Conservation (phyloP, 1,140 invertebrate species). For the Acarapis woodi region DNA sequence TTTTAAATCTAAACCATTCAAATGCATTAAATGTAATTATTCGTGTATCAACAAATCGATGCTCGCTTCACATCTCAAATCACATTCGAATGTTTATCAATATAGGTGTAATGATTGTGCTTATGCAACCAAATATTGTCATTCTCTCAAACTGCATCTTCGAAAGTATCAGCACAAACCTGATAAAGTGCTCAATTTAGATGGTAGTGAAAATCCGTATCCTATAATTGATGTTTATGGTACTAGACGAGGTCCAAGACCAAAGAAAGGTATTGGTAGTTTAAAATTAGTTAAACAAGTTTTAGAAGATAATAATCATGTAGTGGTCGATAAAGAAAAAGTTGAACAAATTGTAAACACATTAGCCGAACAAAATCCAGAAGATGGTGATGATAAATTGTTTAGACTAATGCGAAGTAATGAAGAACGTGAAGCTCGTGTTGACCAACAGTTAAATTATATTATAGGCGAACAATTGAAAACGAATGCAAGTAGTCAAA, state of each 20-base stretch:
- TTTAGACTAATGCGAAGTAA: too few species aligned
- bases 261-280: conserved; percentile 18
- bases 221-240: conserved; percentile 67
- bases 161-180: conserved; percentile 66
- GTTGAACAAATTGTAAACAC: too few species aligned
- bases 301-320: too few species aligned
- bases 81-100: conserved; percentile 84
- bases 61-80: conserved; percentile 94
- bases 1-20: conserved; percentile 79
- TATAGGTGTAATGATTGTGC: conserved; percentile 76
- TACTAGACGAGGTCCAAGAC: conserved; percentile 49
- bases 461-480: too few species aligned
- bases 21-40: conserved; percentile 68
- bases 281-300: too few species aligned
- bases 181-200: conserved; percentile 50
- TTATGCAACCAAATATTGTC: conserved; percentile 96
- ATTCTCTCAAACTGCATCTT: conserved; percentile 81
- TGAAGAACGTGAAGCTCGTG: too few species aligned
- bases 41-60: conserved; percentile 96
- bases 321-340: too few species aligned
- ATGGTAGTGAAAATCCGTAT: conserved; percentile 46
- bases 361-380: too few species aligned
- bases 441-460: too few species aligned
- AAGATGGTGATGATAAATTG: too few species aligned
- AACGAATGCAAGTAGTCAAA: too few species aligned